These are phyloP conservation scores for Ophion costatus DNA, from an alignment of 2,888 invertebrate genomes.

Conservation along the genomic window DNA sequence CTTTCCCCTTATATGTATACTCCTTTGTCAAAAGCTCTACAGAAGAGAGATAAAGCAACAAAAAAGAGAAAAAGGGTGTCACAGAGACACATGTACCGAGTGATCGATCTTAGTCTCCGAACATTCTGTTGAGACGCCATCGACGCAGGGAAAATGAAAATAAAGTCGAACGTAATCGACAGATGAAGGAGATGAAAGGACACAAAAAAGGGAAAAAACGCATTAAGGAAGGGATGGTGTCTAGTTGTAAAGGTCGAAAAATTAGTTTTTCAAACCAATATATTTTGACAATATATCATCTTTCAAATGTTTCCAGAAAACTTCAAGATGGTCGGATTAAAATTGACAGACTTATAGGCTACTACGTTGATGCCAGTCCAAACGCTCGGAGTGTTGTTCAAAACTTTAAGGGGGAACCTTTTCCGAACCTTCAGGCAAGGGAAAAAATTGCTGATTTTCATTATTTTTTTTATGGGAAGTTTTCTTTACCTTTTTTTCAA, in stretches of 20 bases:
- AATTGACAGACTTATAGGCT: too few species aligned
- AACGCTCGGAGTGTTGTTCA: too few species aligned
- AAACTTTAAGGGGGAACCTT: too few species aligned
- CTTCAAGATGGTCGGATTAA: too few species aligned
- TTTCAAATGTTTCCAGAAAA: too few species aligned
- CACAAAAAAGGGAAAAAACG: not conserved
- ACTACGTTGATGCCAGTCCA: too few species aligned
- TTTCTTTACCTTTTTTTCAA: too few species aligned
- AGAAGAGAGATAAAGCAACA: not conserved
- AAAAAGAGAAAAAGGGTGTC: not conserved
- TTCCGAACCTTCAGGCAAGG: too few species aligned
- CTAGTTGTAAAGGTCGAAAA: not conserved
- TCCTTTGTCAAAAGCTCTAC: constrained; percentile 3
- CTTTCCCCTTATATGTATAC: constrained; percentile 29
- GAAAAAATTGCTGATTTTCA: too few species aligned
- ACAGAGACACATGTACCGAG: constrained; percentile 43
- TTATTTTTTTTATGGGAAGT: too few species aligned
- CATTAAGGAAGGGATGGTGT: not conserved
- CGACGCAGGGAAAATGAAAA: constrained; percentile 8
- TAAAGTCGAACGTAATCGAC: not conserved
- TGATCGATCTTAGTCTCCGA: constrained; percentile 72
- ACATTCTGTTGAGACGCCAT: constrained; percentile 44
- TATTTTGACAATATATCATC: too few species aligned
- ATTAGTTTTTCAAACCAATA: too few species aligned
- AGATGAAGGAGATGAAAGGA: not conserved